Evolutionary conservation across 2,113 vertebrate genomes (phyloP).

Genomic region (Pterophyllum scalare): DNA sequence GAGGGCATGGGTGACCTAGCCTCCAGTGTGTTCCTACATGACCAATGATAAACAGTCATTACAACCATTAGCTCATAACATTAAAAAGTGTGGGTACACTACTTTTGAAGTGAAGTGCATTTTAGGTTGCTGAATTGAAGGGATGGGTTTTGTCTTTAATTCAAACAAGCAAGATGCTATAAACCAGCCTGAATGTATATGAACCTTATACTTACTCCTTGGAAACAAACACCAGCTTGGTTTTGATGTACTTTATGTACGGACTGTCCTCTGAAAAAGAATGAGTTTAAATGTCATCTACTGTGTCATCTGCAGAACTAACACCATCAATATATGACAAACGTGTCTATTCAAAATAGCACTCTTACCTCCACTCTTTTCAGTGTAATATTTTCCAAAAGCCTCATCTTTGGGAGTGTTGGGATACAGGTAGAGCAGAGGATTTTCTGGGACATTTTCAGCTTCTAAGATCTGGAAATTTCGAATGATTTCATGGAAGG

Average conservation of each 20-base stretch:
- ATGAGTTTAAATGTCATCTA: background rate
- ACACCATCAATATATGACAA: background rate
- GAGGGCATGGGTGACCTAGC: conserved; percentile 57
- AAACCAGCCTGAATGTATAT: background rate
- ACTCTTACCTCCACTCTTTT: conserved; percentile 79
- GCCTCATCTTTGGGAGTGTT: conserved; percentile 85
- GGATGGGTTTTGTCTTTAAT: accelerated
- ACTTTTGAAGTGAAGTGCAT: background rate
- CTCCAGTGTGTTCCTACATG: conserved; percentile 78
- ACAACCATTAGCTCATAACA: conserved; percentile 55
- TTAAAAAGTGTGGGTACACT: background rate
- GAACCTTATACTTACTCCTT: conserved; percentile 78
- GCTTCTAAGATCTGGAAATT: conserved; percentile 87
- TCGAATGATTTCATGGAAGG: conserved; percentile 89
- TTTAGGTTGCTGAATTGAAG: conserved; percentile 1
- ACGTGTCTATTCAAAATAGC: background rate
- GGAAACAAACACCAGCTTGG: conserved; percentile 81
- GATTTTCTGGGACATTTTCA: conserved; percentile 88
- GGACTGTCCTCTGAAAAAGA: conserved; percentile 75
- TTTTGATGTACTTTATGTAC: conserved; percentile 82
- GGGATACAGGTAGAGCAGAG: conserved; percentile 89
- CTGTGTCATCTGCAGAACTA: background rate
- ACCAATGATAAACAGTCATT: conserved; percentile 78
- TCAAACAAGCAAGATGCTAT: background rate
- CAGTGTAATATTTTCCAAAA: conserved; percentile 87